Evolutionary conservation across 2,888 invertebrate species (phyloP).

Genomic region (Fragum whitleyi): DNA sequence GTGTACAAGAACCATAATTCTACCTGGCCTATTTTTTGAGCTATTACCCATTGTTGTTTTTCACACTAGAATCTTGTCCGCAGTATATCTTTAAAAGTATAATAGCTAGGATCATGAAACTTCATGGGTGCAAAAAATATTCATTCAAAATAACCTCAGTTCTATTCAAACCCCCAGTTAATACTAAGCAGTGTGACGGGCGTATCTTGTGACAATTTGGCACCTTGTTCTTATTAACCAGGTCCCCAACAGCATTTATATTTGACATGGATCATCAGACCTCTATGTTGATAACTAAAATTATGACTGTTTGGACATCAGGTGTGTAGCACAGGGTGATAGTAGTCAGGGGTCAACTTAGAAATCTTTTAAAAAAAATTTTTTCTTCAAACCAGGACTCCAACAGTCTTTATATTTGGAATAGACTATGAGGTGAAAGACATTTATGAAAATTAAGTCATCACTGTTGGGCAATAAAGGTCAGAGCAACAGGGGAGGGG

Average conservation of each 20-base stretch:
- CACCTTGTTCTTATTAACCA: not conserved
- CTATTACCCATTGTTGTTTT: too few relatives aligned
- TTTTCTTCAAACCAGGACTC: not conserved
- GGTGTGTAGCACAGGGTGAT: not conserved
- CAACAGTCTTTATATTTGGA: not conserved
- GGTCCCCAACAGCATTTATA: too few relatives aligned
- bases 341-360: not conserved
- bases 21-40: too few relatives aligned
- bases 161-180: too few relatives aligned
- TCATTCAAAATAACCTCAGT: too few relatives aligned
- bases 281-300: not conserved
- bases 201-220: too few relatives aligned
- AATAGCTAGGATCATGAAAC: too few relatives aligned
- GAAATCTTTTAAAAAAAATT: not conserved
- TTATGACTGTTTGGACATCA: not conserved
- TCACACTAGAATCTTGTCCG: too few relatives aligned
- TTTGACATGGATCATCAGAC: not conserved
- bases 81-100: too few relatives aligned
- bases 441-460: not conserved
- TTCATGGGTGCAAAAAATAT: too few relatives aligned
- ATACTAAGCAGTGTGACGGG: too few relatives aligned
- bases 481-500: not conserved
- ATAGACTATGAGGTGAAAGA: not conserved
- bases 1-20: too few relatives aligned
- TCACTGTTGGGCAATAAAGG: not conserved